A percentile compares a stretch with the other conserved stretches of the same genome.
phyloP scores from a whole-genome alignment of 2,888 invertebrate species.

The Corbicula japonica region DNA sequence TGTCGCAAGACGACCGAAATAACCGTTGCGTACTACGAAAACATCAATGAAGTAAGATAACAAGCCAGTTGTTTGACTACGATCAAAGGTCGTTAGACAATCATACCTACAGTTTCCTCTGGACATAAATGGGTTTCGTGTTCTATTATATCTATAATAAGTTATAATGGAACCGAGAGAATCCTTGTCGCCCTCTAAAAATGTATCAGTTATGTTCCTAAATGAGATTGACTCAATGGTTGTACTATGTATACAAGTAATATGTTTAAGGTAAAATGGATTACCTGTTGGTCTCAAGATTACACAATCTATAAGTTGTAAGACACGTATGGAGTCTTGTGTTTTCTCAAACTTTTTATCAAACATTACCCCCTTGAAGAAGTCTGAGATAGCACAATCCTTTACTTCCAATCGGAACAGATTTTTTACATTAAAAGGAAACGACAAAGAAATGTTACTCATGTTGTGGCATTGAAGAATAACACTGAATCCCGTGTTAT shows the following conservation, averaged over 20 bases:
- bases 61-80: conserved; percentile 59
- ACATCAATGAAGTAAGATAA: conserved; percentile 67
- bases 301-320: conserved; percentile 45
- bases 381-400: conserved; percentile 61
- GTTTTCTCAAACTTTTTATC: conserved; percentile 26
- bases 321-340: conserved; percentile 59
- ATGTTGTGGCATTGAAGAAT: conserved; percentile 49
- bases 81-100: conserved; percentile 64
- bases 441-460: conserved; percentile 63
- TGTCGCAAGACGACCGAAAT: conserved; percentile 56
- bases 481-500: conserved; percentile 40
- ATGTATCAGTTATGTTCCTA: conserved; percentile 58
- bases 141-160: conserved; percentile 51
- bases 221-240: conserved; percentile 50
- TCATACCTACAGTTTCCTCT: conserved; percentile 62
- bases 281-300: conserved; percentile 35
- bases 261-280: conserved; percentile 51
- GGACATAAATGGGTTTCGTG: conserved; percentile 45
- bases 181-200: conserved; percentile 34
- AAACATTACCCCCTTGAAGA: conserved; percentile 51
- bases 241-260: conserved; percentile 64
- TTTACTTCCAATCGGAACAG: conserved; percentile 54
- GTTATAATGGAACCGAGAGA: conserved; percentile 11
- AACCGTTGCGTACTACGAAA: conserved; percentile 62
- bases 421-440: conserved; percentile 66